A percentile compares a stretch with the other conserved stretches of the same genome.
phyloP scores from a whole-genome alignment of 2,797 vertebrate genomes.

The Lepilemur septentrionalis region DNA sequence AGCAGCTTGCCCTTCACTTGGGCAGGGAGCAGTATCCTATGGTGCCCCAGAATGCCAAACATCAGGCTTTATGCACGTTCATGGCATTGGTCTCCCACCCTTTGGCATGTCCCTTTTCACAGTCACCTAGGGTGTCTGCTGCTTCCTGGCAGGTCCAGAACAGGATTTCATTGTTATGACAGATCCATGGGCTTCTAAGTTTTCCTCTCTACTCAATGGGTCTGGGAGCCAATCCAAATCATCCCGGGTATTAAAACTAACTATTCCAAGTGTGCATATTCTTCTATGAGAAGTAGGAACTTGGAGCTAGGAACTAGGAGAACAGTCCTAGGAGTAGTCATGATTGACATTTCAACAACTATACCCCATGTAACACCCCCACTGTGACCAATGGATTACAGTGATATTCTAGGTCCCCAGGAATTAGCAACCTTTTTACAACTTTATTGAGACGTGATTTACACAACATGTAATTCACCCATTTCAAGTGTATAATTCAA shows the following conservation, averaged over 20 bases:
- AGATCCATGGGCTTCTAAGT: neutral
- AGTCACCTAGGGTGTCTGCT: neutral
- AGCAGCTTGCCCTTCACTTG: neutral
- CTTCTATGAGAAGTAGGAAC: neutral
- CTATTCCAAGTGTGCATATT: neutral
- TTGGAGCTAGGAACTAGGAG: neutral
- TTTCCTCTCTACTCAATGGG: neutral
- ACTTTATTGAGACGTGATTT: neutral
- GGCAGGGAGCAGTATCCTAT: no score
- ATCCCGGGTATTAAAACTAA: neutral
- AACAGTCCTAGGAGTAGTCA: neutral
- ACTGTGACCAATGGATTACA: neutral
- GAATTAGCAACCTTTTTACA: neutral
- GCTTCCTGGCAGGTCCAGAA: neutral
- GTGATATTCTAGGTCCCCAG: neutral
- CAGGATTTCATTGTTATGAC: neutral
- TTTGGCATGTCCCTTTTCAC: neutral
- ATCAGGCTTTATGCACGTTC: neutral
- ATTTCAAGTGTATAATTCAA: neutral
- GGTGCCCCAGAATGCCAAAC: no score
- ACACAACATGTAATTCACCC: neutral
- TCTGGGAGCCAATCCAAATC: neutral
- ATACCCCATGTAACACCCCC: rapidly evolving
- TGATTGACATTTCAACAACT: neutral
- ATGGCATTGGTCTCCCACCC: neutral